Evolutionary conservation across 2,113 vertebrate genomes (phyloP).

Genomic region (Crotalus horridus): DNA sequence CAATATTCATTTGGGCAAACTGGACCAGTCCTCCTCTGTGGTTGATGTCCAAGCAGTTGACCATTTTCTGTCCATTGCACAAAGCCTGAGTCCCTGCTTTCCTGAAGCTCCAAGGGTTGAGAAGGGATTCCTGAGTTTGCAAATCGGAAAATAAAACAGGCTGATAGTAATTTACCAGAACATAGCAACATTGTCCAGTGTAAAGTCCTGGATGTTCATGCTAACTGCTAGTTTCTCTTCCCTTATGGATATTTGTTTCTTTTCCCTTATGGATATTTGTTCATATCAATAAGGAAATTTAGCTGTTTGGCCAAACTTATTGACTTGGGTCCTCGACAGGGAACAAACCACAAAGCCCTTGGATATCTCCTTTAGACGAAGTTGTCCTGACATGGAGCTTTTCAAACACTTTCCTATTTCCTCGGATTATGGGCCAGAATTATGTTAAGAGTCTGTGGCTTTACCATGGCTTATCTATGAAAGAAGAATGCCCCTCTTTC

Average conservation of each 20-base stretch:
- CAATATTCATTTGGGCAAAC: neutral
- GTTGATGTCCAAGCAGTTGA: neutral
- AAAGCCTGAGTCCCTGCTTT: neutral
- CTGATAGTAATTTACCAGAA: neutral
- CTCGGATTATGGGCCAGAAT: neutral
- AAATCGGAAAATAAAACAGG: neutral
- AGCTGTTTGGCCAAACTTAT: neutral
- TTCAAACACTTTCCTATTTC: neutral
- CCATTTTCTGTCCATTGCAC: neutral
- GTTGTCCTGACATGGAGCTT: neutral
- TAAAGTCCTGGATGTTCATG: neutral
- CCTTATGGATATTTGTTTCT: neutral
- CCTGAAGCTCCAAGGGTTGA: neutral
- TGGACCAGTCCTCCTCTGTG: neutral
- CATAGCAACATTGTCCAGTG: neutral
- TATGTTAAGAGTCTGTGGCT: neutral
- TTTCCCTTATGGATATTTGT: neutral
- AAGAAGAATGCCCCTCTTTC: neutral
- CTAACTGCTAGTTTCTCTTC: neutral
- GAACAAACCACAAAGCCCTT: neutral
- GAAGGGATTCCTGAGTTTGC: neutral
- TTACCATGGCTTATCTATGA: slow-evolving; percentile 16
- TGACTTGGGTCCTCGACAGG: neutral
- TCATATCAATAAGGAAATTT: neutral
- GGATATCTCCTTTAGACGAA: neutral